Base-by-base conservation (phyloP, 2,113 vertebrate species). In the Stictonetta naevosa region DNA sequence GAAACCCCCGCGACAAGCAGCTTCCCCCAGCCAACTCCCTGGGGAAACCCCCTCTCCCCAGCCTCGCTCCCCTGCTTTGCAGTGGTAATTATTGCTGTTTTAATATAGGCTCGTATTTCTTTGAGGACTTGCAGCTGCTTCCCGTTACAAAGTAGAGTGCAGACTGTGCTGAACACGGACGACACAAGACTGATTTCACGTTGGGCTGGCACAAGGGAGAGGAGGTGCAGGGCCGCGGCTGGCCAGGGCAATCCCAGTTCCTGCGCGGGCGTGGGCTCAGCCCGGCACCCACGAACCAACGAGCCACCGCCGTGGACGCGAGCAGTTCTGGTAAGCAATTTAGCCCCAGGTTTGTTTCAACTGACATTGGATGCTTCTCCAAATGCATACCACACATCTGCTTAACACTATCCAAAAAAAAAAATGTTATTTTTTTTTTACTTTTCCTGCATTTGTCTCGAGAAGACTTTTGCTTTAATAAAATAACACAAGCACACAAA, bases 51-150 rank as follows among this genome's bases (percentile, higher is more conserved):
- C 20, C 46, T 36, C 74, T 79, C 89, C 93, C 83, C 33, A 76
- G 33, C 93, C 83, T 73, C 83, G 44, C 40, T 79, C 53, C 69
- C 44, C 92, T 90, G 74, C 95, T 96, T 93, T 96, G 80, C 96
- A 96, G 88, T 94, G 95, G 85, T 96, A 96, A 97, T 98, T 98
- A 98, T 97, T 98, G 97, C 97, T 98, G 96, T 97, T 97, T 95
- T 90, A 83, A 86, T 96, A 63, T 71, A 80, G 53, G 79, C 84
- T 96, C 26, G 1, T 74, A 69, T 71, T 69, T 76, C 44, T 59
- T 95, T 83, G 92, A 95, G 86, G 95, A 95, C 95, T 94, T 82
- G 93, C 50, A 95, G 95, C 95, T 77, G 76, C 95, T 91, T 96
- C 91, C 95, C 33, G 0, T 93, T 90, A 96, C 90, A 60, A 79